These are phyloP conservation scores for Clivina fossor DNA, from an alignment of 2,888 invertebrate genomes.

Conservation along the genomic window DNA sequence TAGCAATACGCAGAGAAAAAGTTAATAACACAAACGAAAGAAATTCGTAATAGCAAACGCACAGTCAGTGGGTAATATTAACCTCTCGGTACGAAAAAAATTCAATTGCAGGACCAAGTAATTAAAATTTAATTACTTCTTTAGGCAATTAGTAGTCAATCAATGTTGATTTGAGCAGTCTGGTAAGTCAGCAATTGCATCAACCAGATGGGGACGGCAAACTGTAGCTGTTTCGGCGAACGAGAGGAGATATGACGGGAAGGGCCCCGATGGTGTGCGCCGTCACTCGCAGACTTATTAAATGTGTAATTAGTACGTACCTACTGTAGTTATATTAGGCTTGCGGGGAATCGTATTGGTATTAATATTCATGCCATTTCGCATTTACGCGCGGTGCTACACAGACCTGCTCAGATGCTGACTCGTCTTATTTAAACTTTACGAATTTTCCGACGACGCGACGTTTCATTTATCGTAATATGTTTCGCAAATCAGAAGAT, in stretches of 20 bases:
- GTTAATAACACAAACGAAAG: slow-evolving; percentile 31
- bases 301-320: slow-evolving; percentile 53
- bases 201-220: not conserved
- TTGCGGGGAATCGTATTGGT: slow-evolving; percentile 49
- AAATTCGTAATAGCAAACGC: slow-evolving; percentile 23
- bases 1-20: slow-evolving; percentile 18
- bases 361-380: slow-evolving; percentile 48
- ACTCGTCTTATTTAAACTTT: too few species aligned
- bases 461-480: too few species aligned
- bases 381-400: too few species aligned
- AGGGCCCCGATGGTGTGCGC: not conserved
- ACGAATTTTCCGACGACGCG: too few species aligned
- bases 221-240: not conserved
- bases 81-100: slow-evolving; percentile 37
- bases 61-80: slow-evolving; percentile 27
- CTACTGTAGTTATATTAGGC: slow-evolving; percentile 50
- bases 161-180: slow-evolving; percentile 46
- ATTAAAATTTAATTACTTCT: slow-evolving; percentile 55
- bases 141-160: slow-evolving; percentile 54
- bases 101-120: slow-evolving; percentile 45
- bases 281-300: slow-evolving; percentile 50
- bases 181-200: slow-evolving; percentile 24
- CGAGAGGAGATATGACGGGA: slow-evolving; percentile 3
- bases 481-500: too few species aligned
- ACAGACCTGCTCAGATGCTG: too few species aligned